phyloP scores from a whole-genome alignment of 92 coral and sea anemone genomes.

The Parazoanthus atlanticus region DNA sequence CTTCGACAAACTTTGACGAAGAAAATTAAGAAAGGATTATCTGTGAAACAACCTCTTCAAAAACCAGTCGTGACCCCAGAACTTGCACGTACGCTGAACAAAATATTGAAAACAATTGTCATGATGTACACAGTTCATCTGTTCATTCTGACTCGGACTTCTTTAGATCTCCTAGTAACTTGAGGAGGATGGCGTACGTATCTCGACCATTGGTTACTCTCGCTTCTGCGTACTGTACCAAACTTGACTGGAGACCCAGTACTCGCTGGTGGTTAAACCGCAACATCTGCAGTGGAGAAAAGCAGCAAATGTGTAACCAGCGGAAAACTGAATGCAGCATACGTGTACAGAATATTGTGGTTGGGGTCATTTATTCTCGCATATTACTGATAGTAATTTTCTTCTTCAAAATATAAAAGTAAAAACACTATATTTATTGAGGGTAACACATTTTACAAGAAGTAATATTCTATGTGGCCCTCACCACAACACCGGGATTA shows the following conservation, averaged over 20 bases:
- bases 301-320: no score
- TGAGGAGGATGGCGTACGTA: conserved; percentile 88
- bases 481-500: no score
- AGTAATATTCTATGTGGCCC: no score
- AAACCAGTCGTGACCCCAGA: background rate
- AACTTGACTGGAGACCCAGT: conserved; percentile 87
- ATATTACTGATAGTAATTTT: background rate
- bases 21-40: background rate
- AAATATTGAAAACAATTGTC: background rate
- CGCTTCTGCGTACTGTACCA: conserved; percentile 85
- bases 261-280: conserved; percentile 93
- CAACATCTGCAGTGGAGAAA: conserved; percentile 60
- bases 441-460: no score
- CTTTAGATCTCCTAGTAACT: conserved; percentile 78
- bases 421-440: no score
- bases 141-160: conserved; percentile 50
- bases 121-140: background rate
- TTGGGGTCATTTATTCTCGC: no score
- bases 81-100: background rate
- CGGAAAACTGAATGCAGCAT: no score
- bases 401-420: no score
- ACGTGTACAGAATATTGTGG: no score
- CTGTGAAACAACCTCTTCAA: background rate
- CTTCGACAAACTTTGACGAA: background rate
- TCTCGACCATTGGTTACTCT: conserved; percentile 92